Conservation (phyloP, 2,888 invertebrate genomes). For the Cerastoderma edule region DNA sequence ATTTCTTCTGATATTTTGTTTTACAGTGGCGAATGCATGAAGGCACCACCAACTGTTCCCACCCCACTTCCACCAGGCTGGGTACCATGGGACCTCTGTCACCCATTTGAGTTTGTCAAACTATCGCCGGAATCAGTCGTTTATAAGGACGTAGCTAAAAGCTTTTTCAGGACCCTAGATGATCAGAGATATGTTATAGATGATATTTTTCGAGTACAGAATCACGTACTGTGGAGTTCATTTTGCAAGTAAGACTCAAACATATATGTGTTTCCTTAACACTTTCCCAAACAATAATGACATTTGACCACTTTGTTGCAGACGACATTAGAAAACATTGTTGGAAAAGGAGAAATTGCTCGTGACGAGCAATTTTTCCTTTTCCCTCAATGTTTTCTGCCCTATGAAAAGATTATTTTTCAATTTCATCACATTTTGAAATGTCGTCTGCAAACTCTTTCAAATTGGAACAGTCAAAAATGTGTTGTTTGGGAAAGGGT, state of each 20-base stretch:
- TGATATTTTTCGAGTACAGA: slow-evolving; percentile 49
- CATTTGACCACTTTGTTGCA: neutral
- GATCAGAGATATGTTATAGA: slow-evolving; percentile 23
- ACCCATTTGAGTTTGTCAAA: slow-evolving; percentile 48
- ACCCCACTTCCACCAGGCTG: slow-evolving; percentile 37
- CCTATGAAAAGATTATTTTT: too few species aligned
- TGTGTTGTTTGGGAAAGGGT: too few species aligned
- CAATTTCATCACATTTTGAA: too few species aligned
- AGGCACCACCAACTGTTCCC: slow-evolving; percentile 5
- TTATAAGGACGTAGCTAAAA: slow-evolving; percentile 14
- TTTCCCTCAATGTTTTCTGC: too few species aligned
- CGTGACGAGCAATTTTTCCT: neutral
- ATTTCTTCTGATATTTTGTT: too few species aligned
- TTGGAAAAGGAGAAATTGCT: too few species aligned
- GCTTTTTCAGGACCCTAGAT: slow-evolving; percentile 41
- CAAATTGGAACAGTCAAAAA: too few species aligned
- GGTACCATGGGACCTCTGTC: slow-evolving; percentile 50
- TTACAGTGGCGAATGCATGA: slow-evolving; percentile 1
- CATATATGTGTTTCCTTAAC: neutral
- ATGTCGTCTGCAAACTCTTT: too few species aligned
- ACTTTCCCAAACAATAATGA: neutral
- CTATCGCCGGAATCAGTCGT: neutral
- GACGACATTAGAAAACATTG: neutral
- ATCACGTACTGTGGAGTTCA: slow-evolving; percentile 34
- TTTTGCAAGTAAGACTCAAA: slow-evolving; percentile 41